Evolutionary conservation across 2,797 vertebrate species (phyloP).

Genomic region (Tokudaia tokunoshimensis): DNA sequence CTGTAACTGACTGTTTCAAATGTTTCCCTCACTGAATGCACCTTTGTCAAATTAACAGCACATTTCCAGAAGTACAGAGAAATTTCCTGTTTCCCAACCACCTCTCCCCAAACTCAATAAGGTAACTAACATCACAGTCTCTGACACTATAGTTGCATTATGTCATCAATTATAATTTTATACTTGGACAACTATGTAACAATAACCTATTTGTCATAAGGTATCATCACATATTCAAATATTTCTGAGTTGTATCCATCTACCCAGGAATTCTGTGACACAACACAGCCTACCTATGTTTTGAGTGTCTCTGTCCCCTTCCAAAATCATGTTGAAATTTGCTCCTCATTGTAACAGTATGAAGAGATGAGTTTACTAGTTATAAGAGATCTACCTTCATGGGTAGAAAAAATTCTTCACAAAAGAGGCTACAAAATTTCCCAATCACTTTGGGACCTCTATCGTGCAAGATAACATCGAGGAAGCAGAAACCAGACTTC

Average conservation of each 20-base stretch:
- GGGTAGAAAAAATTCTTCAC: not conserved
- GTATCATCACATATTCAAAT: not conserved
- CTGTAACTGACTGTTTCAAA: not conserved
- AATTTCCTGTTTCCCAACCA: not conserved
- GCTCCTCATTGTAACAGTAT: not conserved
- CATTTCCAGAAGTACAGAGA: not conserved
- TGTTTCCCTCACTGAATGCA: not conserved
- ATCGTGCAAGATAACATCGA: not conserved
- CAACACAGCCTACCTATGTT: not conserved
- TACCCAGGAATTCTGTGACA: not conserved
- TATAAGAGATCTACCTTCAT: not conserved
- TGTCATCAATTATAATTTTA: not conserved
- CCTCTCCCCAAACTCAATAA: fast-evolving
- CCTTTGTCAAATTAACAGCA: not conserved
- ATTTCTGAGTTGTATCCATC: not conserved
- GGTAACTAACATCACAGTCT: not conserved
- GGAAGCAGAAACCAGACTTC: not conserved
- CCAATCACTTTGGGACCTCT: not conserved
- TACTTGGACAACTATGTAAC: not conserved
- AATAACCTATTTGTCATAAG: not conserved
- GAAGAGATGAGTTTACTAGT: not conserved
- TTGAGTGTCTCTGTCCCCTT: not conserved
- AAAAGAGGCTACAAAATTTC: not conserved
- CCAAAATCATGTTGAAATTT: not conserved
- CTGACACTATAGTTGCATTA: not conserved